Evolutionary conservation across 2,797 vertebrate species (phyloP), one percentile per base, ranked within the genome.

Genomic region (Micropoecilia bifurca): DNA sequence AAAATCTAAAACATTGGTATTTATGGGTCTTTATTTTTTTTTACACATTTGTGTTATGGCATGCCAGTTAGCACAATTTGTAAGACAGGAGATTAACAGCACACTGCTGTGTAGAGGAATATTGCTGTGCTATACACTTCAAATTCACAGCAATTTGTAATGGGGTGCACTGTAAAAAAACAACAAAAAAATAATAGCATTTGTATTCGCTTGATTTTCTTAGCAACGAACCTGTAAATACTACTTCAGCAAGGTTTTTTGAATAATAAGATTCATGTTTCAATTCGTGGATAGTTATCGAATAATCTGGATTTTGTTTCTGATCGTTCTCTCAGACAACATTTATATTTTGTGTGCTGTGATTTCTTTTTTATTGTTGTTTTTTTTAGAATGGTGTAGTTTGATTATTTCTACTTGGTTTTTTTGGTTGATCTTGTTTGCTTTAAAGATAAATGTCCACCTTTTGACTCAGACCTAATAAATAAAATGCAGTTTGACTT

Each of bases 321-420:
- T 46, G 25, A n/a, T 46, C 1, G 25, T 88, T 93, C 93, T 93
- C 88, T 85, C 84, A 88, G 90, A 94, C 88, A 85, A 89, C 90
- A 94, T 87, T 89, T 95, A 83, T 96, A 95, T 96, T 96, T 96
- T 96, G 91, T 95, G 95, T 96, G 95, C 87, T 93, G 91, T 94
- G 93, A 59, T 95, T 96, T 96, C 0, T 68, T 78, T 80, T 87
- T 92, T 91, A 50, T 72, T 16, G 0, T 36, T 73, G 22, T 61
- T 78, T 36, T 13, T 59, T 95, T 91, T 96, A 95, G 94, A 85
- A 93, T 81, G 87, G 80, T 92, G 90, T 93, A 92, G 90, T 92
- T 87, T 86, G 86, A 89, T 85, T 81, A 91, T 87, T 86, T 75
- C 76, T 79, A 82, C 79, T 78, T 79, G 83, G 87, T 92, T 91